Conservation (phyloP, 2,797 vertebrate genomes). For the Loris lydekkerianus region DNA sequence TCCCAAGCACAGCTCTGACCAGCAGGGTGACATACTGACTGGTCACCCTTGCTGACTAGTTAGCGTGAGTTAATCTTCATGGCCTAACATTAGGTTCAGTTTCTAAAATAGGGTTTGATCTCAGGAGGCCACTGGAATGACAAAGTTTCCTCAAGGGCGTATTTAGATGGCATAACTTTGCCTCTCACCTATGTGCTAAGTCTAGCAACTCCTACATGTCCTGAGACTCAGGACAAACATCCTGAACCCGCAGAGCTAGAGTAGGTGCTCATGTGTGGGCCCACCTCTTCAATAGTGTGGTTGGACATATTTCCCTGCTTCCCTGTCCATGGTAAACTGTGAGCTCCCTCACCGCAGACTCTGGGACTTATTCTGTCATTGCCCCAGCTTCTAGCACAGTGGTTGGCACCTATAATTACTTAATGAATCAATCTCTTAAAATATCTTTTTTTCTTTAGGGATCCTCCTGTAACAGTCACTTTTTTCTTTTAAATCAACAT, state of each 20-base stretch:
- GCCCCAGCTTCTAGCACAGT: not conserved
- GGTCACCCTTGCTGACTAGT: not conserved
- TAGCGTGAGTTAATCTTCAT: slow-evolving; percentile 33
- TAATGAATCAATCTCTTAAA: not conserved
- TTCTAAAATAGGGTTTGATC: slow-evolving; percentile 67
- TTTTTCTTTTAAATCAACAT: not conserved
- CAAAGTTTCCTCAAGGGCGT: slow-evolving; percentile 28
- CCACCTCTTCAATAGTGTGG: too few species aligned
- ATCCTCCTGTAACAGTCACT: not conserved
- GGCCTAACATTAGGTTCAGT: slow-evolving; percentile 31
- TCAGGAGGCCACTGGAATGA: slow-evolving; percentile 36
- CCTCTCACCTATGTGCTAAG: slow-evolving; percentile 8
- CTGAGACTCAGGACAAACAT: not conserved
- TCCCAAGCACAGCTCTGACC: not conserved
- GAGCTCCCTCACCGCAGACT: not conserved
- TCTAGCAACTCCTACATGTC: not conserved
- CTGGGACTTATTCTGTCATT: not conserved
- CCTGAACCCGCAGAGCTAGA: not conserved
- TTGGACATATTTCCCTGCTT: not conserved
- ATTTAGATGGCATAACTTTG: slow-evolving; percentile 26
- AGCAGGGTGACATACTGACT: not conserved
- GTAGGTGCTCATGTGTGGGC: not conserved
- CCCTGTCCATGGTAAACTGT: not conserved
- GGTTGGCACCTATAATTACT: not conserved
- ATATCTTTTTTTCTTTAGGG: slow-evolving; percentile 11